phyloP scores from a whole-genome alignment of 2,113 vertebrate species.

The Urocolius indicus region DNA sequence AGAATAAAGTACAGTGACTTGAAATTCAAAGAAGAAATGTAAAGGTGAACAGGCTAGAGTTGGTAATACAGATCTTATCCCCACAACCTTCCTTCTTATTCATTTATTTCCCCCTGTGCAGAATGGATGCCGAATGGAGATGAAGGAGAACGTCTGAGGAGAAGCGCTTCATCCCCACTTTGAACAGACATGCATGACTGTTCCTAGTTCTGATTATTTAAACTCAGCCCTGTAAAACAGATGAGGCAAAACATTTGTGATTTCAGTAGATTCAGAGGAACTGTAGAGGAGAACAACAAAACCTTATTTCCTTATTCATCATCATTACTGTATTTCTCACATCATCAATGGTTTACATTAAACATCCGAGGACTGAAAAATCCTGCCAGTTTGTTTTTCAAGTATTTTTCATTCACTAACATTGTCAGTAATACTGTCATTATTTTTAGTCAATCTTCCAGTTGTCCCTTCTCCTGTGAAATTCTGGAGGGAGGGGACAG shows the following conservation, averaged over 20 bases:
- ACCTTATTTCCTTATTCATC: not conserved
- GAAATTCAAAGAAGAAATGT: conserved; percentile 21
- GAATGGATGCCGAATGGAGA: not conserved
- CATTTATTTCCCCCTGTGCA: not conserved
- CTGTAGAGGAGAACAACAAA: not conserved
- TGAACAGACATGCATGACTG: not conserved
- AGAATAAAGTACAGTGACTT: not conserved
- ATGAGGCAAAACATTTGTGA: not conserved
- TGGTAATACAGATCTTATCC: not conserved
- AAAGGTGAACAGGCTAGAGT: not conserved
- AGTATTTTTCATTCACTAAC: not conserved
- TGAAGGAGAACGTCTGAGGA: not conserved
- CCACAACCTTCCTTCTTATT: not conserved
- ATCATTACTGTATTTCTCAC: not conserved
- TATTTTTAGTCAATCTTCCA: not conserved
- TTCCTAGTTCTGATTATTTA: conserved; percentile 1
- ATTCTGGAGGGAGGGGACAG: not conserved
- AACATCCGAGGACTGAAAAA: not conserved
- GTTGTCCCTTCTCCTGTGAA: not conserved
- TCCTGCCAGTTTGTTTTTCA: not conserved
- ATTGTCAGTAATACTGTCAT: not conserved
- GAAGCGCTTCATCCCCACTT: not conserved
- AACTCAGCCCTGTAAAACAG: conserved; percentile 1
- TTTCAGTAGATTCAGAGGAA: not conserved
- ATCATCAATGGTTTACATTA: not conserved